Evolutionary conservation across 2,113 vertebrate species (phyloP), one percentile per base, ranked within the genome.

Genomic region (Anseranas semipalmata): DNA sequence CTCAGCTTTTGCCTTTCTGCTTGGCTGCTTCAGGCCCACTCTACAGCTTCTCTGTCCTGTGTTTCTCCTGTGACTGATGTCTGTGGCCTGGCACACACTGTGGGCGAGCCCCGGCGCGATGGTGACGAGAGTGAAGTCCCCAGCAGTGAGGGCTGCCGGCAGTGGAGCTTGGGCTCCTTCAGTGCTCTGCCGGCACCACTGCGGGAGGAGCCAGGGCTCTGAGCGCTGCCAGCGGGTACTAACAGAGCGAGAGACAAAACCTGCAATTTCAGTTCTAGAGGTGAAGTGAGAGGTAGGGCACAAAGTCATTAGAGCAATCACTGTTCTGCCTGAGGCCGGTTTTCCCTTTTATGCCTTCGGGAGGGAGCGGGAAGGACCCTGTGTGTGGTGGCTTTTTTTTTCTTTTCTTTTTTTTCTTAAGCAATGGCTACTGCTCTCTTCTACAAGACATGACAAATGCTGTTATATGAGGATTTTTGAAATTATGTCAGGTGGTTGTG

Each of bases 61-160:
- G 2, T 77, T 93, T 90, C 39, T 74, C 25, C 28, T 9, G 6
- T n/a, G 33, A 13, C 6, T 39, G 28, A 19, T 2, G 2, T 43
- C 66, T 52, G 35, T 72, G 81, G 48, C 66, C 74, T 84, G 84
- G 62, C 56, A 56, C 2, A 0, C 0, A 0, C 12, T 63, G 43
- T 2, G 2, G 45, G 16, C 18, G 15, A 77, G 37, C 12, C 33
- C 32, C 46, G 62, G 59, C 0, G 1, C 0, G 0, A 3, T 9
- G 30, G 55, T 95, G 89, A 27, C 1, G 1, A 48, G 45, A 66
- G 20, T 19, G 67, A 76, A 62, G 75, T 89, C 46, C 59, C 48
- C 46, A 41, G 2, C 2, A 11, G 37, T 0, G 1, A 43, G 59
- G 70, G 45, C 75, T 66, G 41, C 63, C 90, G 53, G 33, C 48